These are phyloP conservation scores for Gorsachius goisagi DNA, from an alignment of 2,113 vertebrate species.

Conservation along the genomic window DNA sequence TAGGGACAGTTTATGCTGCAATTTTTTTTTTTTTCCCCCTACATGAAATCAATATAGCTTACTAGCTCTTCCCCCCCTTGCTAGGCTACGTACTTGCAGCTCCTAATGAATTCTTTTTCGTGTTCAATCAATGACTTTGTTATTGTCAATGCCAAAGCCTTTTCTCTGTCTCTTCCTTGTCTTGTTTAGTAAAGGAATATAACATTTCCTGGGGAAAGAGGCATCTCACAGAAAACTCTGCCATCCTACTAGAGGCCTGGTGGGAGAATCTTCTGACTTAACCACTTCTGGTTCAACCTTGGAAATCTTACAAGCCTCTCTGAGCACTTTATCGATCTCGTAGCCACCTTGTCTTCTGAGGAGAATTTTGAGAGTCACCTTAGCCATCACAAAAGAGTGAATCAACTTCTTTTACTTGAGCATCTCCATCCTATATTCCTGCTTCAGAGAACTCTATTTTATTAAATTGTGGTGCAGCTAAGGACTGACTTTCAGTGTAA, in stretches of 20 bases:
- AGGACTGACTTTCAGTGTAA: background rate
- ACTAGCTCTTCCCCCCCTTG: background rate
- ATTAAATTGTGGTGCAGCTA: background rate
- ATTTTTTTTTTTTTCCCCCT: background rate
- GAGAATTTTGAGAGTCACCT: constrained; percentile 20
- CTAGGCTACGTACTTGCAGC: background rate
- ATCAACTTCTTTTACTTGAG: background rate
- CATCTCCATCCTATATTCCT: background rate
- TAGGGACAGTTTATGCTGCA: background rate
- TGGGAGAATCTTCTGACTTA: constrained; percentile 45
- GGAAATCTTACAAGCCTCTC: background rate
- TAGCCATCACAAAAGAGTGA: constrained; percentile 1
- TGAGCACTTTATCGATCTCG: background rate
- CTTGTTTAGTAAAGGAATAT: constrained; percentile 35
- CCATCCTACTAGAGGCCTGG: constrained; percentile 23
- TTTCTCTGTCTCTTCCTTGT: constrained; percentile 47
- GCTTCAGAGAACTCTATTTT: background rate
- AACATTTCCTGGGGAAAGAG: constrained; percentile 35
- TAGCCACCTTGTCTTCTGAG: constrained; percentile 14
- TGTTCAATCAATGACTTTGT: background rate
- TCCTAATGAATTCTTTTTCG: background rate
- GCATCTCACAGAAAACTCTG: background rate
- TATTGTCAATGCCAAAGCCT: constrained; percentile 26
- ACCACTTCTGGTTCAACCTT: constrained; percentile 2
- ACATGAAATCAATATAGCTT: background rate